Percentiles rank a stretch among this genome's conserved stretches.
Conservation (phyloP, 1,140 invertebrate species). For the Cotesia typhae region DNA sequence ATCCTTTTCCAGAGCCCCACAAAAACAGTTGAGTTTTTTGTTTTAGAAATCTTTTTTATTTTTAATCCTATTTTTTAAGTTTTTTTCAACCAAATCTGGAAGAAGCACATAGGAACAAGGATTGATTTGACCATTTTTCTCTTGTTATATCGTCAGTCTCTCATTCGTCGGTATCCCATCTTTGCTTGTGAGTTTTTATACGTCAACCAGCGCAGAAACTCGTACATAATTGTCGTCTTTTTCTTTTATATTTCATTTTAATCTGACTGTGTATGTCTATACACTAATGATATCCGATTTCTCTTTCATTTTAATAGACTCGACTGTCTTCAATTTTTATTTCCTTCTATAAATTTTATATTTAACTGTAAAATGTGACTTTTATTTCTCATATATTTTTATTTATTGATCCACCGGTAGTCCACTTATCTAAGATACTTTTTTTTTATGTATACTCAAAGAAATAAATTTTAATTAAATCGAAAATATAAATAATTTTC, state of each 20-base stretch:
- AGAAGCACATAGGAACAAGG: neutral
- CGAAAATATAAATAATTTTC: too few relatives aligned
- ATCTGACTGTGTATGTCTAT: conserved; percentile 19
- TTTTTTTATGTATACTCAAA: too few relatives aligned
- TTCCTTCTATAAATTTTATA: too few relatives aligned
- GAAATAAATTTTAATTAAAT: too few relatives aligned
- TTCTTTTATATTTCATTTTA: conserved; percentile 19
- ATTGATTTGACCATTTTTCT: conserved; percentile 32
- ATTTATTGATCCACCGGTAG: too few relatives aligned
- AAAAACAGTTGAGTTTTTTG: conserved; percentile 20
- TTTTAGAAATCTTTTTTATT: conserved; percentile 7
- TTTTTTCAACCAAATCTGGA: neutral
- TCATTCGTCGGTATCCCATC: conserved; percentile 1
- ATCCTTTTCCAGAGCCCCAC: neutral
- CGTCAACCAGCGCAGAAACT: too few relatives aligned
- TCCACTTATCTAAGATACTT: too few relatives aligned
- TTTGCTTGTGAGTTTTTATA: conserved; percentile 9
- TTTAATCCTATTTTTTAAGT: too few relatives aligned
- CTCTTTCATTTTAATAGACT: conserved; percentile 33
- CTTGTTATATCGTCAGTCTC: conserved; percentile 20
- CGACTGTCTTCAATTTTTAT: neutral
- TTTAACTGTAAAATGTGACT: too few relatives aligned
- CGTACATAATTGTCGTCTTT: conserved; percentile 10
- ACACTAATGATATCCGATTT: conserved; percentile 39
- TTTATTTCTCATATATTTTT: too few relatives aligned